Evolutionary conservation across 2,797 vertebrate species (phyloP).

Genomic region (Myiotriccus ornatus): DNA sequence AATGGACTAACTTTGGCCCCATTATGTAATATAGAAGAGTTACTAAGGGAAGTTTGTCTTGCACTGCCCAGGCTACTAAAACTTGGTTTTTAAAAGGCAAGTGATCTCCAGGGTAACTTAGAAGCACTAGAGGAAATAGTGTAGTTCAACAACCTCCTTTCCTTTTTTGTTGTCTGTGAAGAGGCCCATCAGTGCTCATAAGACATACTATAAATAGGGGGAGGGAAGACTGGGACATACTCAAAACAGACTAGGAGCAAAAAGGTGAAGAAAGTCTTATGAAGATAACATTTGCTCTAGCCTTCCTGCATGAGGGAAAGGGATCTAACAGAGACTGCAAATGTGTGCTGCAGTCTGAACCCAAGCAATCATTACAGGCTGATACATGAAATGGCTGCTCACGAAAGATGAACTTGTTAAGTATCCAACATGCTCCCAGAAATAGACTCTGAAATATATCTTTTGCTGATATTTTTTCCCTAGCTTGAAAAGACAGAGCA

Average conservation of each 20-base stretch:
- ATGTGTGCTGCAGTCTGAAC: neutral
- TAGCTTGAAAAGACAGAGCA: neutral
- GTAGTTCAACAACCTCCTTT: neutral
- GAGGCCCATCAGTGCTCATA: neutral
- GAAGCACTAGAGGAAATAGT: neutral
- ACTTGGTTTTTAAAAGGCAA: neutral
- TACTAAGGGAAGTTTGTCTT: neutral
- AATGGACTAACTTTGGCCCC: neutral
- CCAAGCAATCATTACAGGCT: neutral
- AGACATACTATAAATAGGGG: neutral
- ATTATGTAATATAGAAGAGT: neutral
- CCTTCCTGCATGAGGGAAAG: neutral
- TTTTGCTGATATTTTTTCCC: neutral
- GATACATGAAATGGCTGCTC: conserved; percentile 15
- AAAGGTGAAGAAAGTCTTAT: neutral
- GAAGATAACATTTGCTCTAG: neutral
- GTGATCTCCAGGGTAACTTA: neutral
- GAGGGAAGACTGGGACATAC: neutral
- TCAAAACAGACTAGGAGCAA: neutral
- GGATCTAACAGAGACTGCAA: neutral
- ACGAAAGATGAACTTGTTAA: neutral
- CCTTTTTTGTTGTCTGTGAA: neutral
- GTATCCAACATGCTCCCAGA: conserved; percentile 5
- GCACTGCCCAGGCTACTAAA: neutral
- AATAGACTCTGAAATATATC: conserved; percentile 2